Percentiles rank a stretch among this genome's conserved stretches.
Conservation (phyloP, 1,140 invertebrate species). For the Drosophila yakuba region DNA sequence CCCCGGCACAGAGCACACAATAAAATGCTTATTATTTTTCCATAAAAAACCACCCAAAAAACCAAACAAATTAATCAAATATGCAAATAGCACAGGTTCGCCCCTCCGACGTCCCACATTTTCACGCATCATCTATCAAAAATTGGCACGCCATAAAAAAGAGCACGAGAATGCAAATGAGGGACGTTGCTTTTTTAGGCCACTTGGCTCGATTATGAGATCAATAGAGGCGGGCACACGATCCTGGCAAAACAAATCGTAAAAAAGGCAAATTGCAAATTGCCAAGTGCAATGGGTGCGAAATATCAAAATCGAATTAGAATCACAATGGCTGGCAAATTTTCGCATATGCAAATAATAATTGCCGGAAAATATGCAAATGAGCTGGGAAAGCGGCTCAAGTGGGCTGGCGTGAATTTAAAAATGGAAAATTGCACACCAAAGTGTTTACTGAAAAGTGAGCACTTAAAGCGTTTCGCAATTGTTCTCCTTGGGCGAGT, state of each 20-base stretch:
- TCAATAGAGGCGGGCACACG: conserved; percentile 56
- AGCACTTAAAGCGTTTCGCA: conserved; percentile 13
- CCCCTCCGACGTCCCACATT: conserved; percentile 23
- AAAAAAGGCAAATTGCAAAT: conserved; percentile 77
- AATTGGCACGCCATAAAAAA: conserved; percentile 75
- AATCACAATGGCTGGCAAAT: conserved; percentile 53
- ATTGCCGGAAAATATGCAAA: conserved; percentile 80
- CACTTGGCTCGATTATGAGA: conserved; percentile 71
- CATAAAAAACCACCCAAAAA: conserved; percentile 80
- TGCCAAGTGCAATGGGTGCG: conserved; percentile 52
- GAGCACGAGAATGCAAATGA: conserved; percentile 58
- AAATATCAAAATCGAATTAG: conserved; percentile 71
- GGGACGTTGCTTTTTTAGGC: conserved; percentile 41
- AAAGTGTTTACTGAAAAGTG: conserved; percentile 1
- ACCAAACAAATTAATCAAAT: conserved; percentile 79
- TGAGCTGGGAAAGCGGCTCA: conserved; percentile 40
- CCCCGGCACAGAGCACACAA: conserved; percentile 17
- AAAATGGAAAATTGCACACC: conserved; percentile 44
- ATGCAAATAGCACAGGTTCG: conserved; percentile 64
- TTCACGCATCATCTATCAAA: conserved; percentile 79
- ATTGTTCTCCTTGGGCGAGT: conserved; percentile 39
- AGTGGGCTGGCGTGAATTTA: conserved; percentile 26
- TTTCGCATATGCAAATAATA: conserved; percentile 74
- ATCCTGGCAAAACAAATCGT: conserved; percentile 71
- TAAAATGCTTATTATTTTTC: conserved; percentile 78